Evolutionary conservation across 2,797 vertebrate species (phyloP).

Genomic region (Oryzias sinensis): DNA sequence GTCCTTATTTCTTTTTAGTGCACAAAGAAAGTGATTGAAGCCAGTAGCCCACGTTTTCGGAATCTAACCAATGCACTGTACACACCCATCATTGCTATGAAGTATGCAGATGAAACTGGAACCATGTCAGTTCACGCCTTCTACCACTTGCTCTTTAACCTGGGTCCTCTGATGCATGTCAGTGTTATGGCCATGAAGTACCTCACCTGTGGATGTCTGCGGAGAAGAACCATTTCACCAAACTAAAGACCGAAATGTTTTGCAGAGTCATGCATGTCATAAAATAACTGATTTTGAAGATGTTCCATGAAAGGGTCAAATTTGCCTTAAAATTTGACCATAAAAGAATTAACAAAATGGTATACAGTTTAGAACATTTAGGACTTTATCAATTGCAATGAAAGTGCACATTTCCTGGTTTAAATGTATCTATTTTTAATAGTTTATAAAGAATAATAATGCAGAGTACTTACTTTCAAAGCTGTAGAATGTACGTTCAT

Average conservation of each 20-base stretch:
- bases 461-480: too few relatives aligned
- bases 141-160: slow-evolving; percentile 80
- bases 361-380: too few relatives aligned
- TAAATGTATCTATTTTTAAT: too few relatives aligned
- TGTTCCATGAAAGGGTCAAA: too few relatives aligned
- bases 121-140: slow-evolving; percentile 73
- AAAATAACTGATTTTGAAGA: not conserved
- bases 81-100: slow-evolving; percentile 74
- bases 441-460: too few relatives aligned
- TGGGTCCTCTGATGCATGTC: slow-evolving; percentile 78
- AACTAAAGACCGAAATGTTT: slow-evolving; percentile 35
- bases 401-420: too few relatives aligned
- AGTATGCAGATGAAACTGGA: slow-evolving; percentile 80
- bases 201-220: slow-evolving; percentile 74
- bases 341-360: too few relatives aligned
- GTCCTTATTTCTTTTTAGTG: slow-evolving; percentile 46
- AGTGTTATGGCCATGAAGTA: slow-evolving; percentile 73
- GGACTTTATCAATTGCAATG: too few relatives aligned
- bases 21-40: slow-evolving; percentile 75
- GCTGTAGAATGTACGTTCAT: too few relatives aligned
- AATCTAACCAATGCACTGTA: slow-evolving; percentile 75
- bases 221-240: slow-evolving; percentile 67
- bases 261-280: not conserved
- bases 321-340: too few relatives aligned
- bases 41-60: slow-evolving; percentile 62